These are phyloP conservation scores for Sebastes wilsoni DNA, from an alignment of 2,797 vertebrate species.

Conservation along the genomic window DNA sequence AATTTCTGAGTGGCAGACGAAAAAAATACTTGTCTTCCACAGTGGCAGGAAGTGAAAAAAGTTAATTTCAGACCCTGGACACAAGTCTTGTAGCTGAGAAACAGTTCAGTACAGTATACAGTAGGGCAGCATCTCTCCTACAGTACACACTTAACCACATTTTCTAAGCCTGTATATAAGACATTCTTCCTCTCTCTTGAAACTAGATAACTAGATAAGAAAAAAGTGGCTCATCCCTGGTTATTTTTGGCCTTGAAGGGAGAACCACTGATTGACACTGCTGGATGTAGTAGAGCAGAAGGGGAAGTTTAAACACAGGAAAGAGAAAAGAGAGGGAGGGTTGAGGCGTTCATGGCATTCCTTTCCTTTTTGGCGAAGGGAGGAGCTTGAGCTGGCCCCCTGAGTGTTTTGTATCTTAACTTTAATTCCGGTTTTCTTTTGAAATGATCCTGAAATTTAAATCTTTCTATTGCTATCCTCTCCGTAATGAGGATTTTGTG, in stretches of 20 bases:
- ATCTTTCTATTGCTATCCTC: neutral
- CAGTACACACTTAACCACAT: neutral
- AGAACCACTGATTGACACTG: slow-evolving; percentile 9
- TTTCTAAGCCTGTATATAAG: neutral
- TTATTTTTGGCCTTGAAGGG: slow-evolving; percentile 36
- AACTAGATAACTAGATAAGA: neutral
- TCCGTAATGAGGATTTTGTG: neutral
- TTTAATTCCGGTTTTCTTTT: neutral
- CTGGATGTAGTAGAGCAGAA: neutral
- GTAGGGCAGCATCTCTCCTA: no score
- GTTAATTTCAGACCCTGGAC: no score
- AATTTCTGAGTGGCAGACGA: no score
- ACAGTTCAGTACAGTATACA: no score
- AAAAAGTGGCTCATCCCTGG: slow-evolving; percentile 2
- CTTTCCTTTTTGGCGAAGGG: slow-evolving; percentile 61
- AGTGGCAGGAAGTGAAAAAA: no score
- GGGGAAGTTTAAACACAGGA: slow-evolving; percentile 26
- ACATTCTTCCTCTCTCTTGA: neutral
- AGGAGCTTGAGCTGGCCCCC: neutral
- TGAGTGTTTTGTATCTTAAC: neutral
- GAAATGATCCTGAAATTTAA: neutral
- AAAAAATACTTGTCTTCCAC: no score
- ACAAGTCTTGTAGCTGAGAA: no score
- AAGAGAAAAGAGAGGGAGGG: slow-evolving; percentile 5
- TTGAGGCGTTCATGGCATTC: slow-evolving; percentile 47